Conservation (phyloP, 2,113 vertebrate genomes). For the Apodemus sylvaticus region DNA sequence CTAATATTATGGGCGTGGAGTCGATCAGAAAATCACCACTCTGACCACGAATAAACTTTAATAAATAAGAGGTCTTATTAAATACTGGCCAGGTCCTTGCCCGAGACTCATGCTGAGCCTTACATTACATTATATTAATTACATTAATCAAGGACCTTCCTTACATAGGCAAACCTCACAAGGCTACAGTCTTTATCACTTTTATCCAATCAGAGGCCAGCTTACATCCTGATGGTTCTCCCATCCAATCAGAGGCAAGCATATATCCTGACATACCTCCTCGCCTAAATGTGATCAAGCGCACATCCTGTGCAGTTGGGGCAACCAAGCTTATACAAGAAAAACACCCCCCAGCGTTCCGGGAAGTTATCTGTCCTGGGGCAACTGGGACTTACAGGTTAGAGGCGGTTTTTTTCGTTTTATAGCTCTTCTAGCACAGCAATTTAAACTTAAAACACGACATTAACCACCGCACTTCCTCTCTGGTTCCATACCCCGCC, state of each 20-base stretch:
- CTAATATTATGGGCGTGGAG: background rate
- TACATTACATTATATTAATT: too few species aligned
- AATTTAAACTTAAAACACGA: background rate
- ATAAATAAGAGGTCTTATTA: background rate
- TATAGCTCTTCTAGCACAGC: background rate
- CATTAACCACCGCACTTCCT: background rate
- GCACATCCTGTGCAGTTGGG: background rate
- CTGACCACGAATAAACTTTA: background rate
- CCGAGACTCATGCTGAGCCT: background rate
- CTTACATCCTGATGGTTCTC: background rate
- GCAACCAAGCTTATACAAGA: background rate
- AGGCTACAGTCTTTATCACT: background rate
- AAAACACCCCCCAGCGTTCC: background rate
- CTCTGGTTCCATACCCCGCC: accelerated
- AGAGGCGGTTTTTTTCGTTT: background rate
- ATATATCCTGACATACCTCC: background rate
- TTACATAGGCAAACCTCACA: background rate
- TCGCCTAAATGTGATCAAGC: background rate
- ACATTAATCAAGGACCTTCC: background rate
- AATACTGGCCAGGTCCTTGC: background rate
- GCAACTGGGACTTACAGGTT: background rate
- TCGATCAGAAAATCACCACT: background rate
- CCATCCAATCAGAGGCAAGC: background rate
- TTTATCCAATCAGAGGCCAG: background rate
- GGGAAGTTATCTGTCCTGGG: background rate